Base-by-base conservation (phyloP, 2,113 vertebrate genomes). In the Hippocampus mohnikei region DNA sequence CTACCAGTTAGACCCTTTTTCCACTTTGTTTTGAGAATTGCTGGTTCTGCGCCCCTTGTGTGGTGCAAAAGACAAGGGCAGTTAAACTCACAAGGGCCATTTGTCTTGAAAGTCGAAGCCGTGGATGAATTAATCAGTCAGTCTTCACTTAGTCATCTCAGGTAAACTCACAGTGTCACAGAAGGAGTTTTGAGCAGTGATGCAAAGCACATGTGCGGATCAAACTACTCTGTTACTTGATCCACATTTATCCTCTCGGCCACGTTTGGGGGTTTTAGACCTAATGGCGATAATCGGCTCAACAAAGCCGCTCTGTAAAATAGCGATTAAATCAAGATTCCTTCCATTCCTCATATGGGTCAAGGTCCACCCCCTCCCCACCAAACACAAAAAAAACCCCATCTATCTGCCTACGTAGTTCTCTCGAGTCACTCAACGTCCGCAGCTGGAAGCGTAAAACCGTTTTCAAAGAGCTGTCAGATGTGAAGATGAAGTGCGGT, bases 401-500 rank as follows among this genome's bases (percentile, higher is more conserved):
- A 37, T 37, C 33, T 37, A 37, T 15, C 8, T 7, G 15, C 1
- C 15, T 3, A n/a, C n/a, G n/a, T n/a, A 8, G 0, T 41, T 11
- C 16, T 74, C 67, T 86, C 75, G 56, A 63, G 71, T 73, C 76
- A 25, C 11, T 37, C 79, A 75, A 67, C 71, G 73, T 78, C 66
- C 73, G 27, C 44, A 27, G 12, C 58, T 42, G 58, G 25, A 40
- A 23, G 0, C 16, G 21, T 46, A 12, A 40, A 71, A 65, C 8
- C 41, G 7, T 65, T 46, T 18, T 65, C 20, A 40, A 21, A 62
- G 37, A 79, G 62, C 11, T 53, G 68, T 56, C 20, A 48, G 64
- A 48, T 2, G 7, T 16, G 5, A 25, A 16, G 59, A 88, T 90
- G 87, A 86, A 65, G 78, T 61, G 44, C 27, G 15, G 70, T 52